Conservation (phyloP, 2,888 invertebrate species). For the Hydrotaea diabolus region DNA sequence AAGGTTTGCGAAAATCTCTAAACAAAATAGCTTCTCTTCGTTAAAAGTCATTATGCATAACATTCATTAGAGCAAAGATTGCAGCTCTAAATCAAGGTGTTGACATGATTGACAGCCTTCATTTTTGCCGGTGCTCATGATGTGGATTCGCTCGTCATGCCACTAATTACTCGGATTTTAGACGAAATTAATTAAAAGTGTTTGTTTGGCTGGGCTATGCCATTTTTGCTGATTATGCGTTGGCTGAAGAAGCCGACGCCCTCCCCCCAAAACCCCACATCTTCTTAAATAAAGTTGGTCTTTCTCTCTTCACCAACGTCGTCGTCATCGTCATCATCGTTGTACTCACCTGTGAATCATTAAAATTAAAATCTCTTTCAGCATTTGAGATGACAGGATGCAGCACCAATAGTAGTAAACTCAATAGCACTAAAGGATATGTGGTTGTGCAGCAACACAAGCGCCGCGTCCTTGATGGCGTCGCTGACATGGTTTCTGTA, state of each 20-base stretch:
- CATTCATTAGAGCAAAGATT: too few species aligned
- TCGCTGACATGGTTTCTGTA: neutral
- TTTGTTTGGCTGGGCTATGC: neutral
- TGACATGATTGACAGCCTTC: too few species aligned
- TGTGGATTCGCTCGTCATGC: too few species aligned
- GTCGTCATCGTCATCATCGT: neutral
- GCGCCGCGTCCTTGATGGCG: slow-evolving; percentile 33
- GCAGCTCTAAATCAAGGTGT: too few species aligned
- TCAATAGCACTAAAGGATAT: slow-evolving; percentile 59
- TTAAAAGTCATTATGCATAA: too few species aligned
- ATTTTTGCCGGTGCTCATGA: too few species aligned
- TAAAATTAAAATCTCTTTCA: slow-evolving; percentile 79
- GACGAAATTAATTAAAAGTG: slow-evolving; percentile 7
- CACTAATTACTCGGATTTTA: neutral
- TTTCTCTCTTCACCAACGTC: too few species aligned
- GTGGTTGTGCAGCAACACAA: slow-evolving; percentile 42
- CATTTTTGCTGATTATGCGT: neutral
- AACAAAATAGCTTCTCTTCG: too few species aligned
- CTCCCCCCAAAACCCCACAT: too few species aligned
- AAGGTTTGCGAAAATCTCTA: too few species aligned
- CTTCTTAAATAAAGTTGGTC: too few species aligned
- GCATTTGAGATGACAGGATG: slow-evolving; percentile 68
- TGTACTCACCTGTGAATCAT: slow-evolving; percentile 78
- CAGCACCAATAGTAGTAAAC: slow-evolving; percentile 56
- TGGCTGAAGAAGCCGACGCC: too few species aligned